Evolutionary conservation across 2,113 vertebrate species (phyloP).

Genomic region (Vanacampus margaritifer): DNA sequence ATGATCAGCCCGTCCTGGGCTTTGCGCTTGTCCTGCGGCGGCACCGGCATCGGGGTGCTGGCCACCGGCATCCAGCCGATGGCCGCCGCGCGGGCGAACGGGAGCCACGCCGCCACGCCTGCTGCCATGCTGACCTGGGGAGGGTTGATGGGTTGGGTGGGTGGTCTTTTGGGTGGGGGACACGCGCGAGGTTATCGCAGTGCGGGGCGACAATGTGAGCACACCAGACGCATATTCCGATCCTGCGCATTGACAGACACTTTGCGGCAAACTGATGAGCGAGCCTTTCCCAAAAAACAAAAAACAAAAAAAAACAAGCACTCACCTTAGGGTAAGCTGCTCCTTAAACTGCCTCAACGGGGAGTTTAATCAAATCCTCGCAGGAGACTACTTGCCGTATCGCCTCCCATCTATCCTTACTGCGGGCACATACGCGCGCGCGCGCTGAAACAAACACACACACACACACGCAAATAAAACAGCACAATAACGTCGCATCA

Average conservation of each 20-base stretch:
- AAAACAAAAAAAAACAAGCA: slow-evolving; percentile 1
- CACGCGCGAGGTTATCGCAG: not conserved
- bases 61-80: slow-evolving; percentile 99
- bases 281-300: not conserved
- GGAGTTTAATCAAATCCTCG: slow-evolving; percentile 42
- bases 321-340: slow-evolving; percentile 55
- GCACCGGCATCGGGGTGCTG: slow-evolving; percentile 91
- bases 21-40: slow-evolving; percentile 85
- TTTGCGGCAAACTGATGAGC: slow-evolving; percentile 53
- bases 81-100: slow-evolving; percentile 94
- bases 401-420: slow-evolving; percentile 56
- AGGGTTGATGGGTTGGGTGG: slow-evolving; percentile 32
- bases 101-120: slow-evolving; percentile 96
- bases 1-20: slow-evolving; percentile 90
- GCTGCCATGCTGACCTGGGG: slow-evolving; percentile 85
- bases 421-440: slow-evolving; percentile 41
- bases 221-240: not conserved
- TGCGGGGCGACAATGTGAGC: slow-evolving; percentile 18
- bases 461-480: slow-evolving; percentile 7
- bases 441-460: not conserved
- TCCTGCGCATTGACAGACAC: slow-evolving; percentile 40
- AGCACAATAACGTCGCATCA: slow-evolving; percentile 58
- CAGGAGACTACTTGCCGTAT: slow-evolving; percentile 45
- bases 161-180: no score
- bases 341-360: slow-evolving; percentile 54